Base-by-base conservation (phyloP, 2,888 invertebrate species). In the Caenorhabditis imperialis region DNA sequence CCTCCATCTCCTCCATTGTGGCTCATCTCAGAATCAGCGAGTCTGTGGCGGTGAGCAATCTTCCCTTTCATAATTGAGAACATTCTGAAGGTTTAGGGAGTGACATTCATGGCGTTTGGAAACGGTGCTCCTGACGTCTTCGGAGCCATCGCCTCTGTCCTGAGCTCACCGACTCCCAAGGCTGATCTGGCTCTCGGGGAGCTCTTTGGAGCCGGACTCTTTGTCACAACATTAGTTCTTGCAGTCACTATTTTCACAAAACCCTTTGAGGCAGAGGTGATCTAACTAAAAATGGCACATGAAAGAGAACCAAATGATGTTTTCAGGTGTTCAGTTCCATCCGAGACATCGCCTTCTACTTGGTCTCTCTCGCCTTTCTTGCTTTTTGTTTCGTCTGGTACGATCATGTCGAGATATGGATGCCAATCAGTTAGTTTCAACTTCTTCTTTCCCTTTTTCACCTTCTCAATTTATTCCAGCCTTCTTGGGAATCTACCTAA, bases 101-200 rank as follows among this genome's bases (percentile, higher is more conserved):
- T 92, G 8, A 92, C 92, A n/a, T 90, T 92, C 79, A 86, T 93
- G 81, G 92, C 92, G 0, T 92, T 92, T 86, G 92, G 92, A 20
- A 93, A 93, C 86, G 92, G 92, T 42, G 91, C 92, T 0, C 92
- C 92, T 3, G 92, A 93, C 87, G 90, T 93, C 57, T 92, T 92
- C 83, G 91, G 92, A 10, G 90, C 92, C 14, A 87, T 92, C 22
- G 91, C 91, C 44, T 90, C 90, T 7, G 89, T 90, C 25, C 88
- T 88, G 4, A 79, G 77, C 38, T 73, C 79, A 10, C 63, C 78
- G 16, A 72, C 65, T 14, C 86, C 86, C 3, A 89, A 90, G 80
- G 88, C 89, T 10, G 88, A 88, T 47, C 81, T 90, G 8, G 89
- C 89, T 14, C 84, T 89, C 48, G 88, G 89, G 10, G 88, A 88